Evolutionary conservation across 2,113 vertebrate species (phyloP), one percentile per base, ranked within the genome.

Genomic region (Datnioides undecimradiatus): DNA sequence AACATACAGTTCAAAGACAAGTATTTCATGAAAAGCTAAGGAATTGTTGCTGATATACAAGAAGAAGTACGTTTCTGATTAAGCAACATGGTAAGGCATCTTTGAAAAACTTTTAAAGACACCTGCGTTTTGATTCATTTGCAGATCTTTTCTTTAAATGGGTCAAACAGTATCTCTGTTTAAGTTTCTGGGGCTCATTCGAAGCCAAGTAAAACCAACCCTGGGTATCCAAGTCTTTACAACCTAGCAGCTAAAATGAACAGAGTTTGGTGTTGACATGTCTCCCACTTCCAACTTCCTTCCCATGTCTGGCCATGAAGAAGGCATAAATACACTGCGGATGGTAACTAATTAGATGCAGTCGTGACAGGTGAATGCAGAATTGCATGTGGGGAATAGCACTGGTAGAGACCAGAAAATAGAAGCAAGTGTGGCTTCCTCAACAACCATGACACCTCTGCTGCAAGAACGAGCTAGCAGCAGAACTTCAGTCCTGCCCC

Each of bases 321-420:
- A 80, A 69, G 40, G 58, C 63, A 70, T 79, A 77, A 82, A 82
- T 70, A 79, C 78, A 73, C 31, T 29, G 17, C 38, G 62, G 49
- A 68, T 73, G 55, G 78, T 58, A 25, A 29, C 62, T 89, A 84
- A 87, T 87, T 70, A 84, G 62, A 79, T 45, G 21, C 46, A 57
- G 57, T 40, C 43, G 16, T 89, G 81, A 84, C 78, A 82, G 78
- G 57, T 66, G 67, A 73, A 84, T 82, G 75, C 57, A 70, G 52
- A 76, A 79, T 43, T 68, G 48, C 21, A 80, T 64, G 59, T 69
- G 54, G 33, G 45, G 23, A 76, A 76, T 62, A 45, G 16, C n/a
- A 73, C 33, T 19, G 48, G 27, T 40, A 31, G 25, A 46, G 60
- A 65, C 62, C 19, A 52, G 38, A 82, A 85, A 82, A 83, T 68